Evolutionary conservation across 2,797 vertebrate species (phyloP).

Genomic region (Lepus townsendii): DNA sequence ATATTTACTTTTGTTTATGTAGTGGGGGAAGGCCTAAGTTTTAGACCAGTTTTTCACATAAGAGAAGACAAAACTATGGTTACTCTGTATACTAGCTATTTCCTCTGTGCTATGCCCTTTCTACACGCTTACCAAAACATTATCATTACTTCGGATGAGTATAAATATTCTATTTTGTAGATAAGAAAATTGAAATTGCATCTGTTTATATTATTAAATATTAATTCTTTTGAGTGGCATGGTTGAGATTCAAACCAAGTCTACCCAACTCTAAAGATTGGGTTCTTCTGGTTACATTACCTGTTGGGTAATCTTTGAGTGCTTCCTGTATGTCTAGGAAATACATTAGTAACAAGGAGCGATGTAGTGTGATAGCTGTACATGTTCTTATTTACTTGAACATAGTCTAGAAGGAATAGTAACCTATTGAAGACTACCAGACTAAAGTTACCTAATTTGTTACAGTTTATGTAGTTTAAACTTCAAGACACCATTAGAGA

Average conservation of each 20-base stretch:
- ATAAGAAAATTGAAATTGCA: not conserved
- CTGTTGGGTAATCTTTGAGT: not conserved
- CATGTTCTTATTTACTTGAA: not conserved
- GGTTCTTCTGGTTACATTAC: fast-evolving
- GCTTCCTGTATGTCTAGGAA: not conserved
- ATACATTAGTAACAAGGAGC: not conserved
- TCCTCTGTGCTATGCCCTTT: not conserved
- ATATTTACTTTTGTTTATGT: not conserved
- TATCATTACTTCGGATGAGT: not conserved
- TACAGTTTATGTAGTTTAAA: not conserved
- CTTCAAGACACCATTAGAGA: not conserved
- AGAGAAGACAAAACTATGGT: not conserved
- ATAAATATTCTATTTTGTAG: not conserved
- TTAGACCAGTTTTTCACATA: not conserved
- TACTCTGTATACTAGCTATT: not conserved
- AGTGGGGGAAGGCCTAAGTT: not conserved
- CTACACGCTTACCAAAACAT: not conserved
- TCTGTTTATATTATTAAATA: not conserved
- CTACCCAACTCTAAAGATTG: not conserved
- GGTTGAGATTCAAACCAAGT: not conserved
- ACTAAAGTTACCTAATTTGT: not conserved
- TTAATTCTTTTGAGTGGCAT: not conserved
- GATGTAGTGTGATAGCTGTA: not conserved
- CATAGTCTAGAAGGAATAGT: not conserved
- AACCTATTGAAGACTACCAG: not conserved